Conservation (phyloP, 2,888 invertebrate species). For the Epicampocera succincta region DNA sequence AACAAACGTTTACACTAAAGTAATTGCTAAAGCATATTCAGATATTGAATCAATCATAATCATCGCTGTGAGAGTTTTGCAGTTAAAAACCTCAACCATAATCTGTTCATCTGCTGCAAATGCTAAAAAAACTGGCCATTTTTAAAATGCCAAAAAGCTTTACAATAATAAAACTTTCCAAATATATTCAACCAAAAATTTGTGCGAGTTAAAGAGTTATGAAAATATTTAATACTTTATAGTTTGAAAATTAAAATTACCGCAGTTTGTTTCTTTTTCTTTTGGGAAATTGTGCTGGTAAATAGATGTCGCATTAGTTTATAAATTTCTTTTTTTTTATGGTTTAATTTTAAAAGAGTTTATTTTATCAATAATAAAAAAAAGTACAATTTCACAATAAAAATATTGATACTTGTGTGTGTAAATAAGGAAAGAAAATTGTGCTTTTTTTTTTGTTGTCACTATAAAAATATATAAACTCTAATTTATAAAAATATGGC, state of each 20-base stretch:
- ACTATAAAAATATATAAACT: constrained; percentile 36
- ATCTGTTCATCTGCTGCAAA: too few species aligned
- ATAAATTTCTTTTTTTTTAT: background rate
- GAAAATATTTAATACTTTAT: constrained; percentile 6
- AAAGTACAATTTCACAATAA: constrained; percentile 14
- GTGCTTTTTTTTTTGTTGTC: constrained; percentile 69
- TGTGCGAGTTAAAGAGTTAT: constrained; percentile 8
- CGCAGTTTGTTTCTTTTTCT: background rate
- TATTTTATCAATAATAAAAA: constrained; percentile 10
- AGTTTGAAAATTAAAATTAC: background rate
- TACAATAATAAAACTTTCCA: too few species aligned
- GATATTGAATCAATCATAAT: too few species aligned
- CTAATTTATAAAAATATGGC: constrained; percentile 53
- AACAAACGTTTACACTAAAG: too few species aligned
- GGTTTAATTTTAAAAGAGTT: background rate
- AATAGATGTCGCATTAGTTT: too few species aligned
- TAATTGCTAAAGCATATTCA: too few species aligned
- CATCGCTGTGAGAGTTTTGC: too few species aligned
- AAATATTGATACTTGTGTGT: too few species aligned
- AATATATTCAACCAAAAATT: background rate
- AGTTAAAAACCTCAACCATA: too few species aligned
- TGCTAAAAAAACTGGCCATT: too few species aligned
- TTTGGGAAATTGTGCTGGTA: background rate
- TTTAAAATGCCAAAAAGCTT: too few species aligned
- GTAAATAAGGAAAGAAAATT: constrained; percentile 67